Evolutionary conservation across 2,113 vertebrate species (phyloP), one percentile per base, ranked within the genome.

Genomic region (Andinoacara biseriatus): DNA sequence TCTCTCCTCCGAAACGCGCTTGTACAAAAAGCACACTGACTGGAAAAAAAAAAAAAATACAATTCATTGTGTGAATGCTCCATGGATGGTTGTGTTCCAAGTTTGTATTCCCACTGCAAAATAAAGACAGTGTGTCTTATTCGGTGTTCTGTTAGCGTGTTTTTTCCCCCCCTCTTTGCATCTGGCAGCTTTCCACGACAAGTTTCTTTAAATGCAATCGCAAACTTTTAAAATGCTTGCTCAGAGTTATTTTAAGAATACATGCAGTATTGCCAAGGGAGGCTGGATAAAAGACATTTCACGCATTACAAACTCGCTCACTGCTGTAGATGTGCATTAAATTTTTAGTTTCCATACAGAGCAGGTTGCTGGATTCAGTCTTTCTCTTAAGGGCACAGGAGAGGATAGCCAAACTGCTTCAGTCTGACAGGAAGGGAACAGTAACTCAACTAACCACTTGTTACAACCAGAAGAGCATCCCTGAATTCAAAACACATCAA

Each of bases 51-150:
- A 31, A 33, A 49, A 24, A 72, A 15, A 13, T 2, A 52, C 52
- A 35, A 40, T 1, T 14, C 40, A 38, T 80, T 52, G 92, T 94
- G 89, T 94, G 95, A 93, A 93, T 94, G 94, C 87, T 91, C 83
- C 85, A 49, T 86, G 90, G 86, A 85, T 86, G 76, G 89, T 76
- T 89, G 90, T 89, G 88, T 91, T 84, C 87, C 87, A 72, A 80
- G 81, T 94, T 95, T 94, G 85, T 93, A 92, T 93, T 92, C 90
- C 85, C 90, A 89, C 83, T 85, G 86, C 84, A 86, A 87, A 95
- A 94, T 95, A 95, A 95, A 95, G 90, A 93, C 83, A 10, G 38
- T 67, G 86, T 84, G 91, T 94, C 87, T 89, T 67, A 49, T 90
- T 78, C 67, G 7, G 60, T 80, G 82, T 31, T 52, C 38, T 62